These are phyloP conservation scores for Ips typographus DNA, from an alignment of 1,140 invertebrate genomes.

Conservation along the genomic window DNA sequence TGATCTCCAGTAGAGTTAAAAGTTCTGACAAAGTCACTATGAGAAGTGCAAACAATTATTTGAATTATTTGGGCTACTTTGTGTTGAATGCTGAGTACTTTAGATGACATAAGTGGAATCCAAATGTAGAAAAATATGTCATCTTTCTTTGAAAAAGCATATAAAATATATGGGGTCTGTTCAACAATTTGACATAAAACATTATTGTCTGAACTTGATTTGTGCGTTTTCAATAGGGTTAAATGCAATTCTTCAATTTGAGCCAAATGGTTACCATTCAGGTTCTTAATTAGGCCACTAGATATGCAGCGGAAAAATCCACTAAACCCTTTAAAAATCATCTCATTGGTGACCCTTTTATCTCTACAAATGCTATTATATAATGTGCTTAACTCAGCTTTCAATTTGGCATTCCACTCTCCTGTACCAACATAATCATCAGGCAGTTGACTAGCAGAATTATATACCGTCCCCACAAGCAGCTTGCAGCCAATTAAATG, in stretches of 20 bases:
- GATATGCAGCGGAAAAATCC: conserved; percentile 38
- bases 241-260: conserved; percentile 37
- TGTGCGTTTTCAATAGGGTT: conserved; percentile 29
- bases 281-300: conserved; percentile 35
- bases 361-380: conserved; percentile 31
- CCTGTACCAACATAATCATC: conserved; percentile 31
- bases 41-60: conserved; percentile 32
- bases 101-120: conserved; percentile 28
- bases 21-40: conserved; percentile 20
- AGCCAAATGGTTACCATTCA: conserved; percentile 30
- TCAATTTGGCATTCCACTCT: conserved; percentile 26
- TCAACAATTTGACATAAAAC: conserved; percentile 16
- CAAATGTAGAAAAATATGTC: conserved; percentile 33
- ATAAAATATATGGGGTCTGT: conserved; percentile 33
- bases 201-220: conserved; percentile 10
- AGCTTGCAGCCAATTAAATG: conserved; percentile 38
- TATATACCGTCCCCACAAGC: conserved; percentile 17
- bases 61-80: conserved; percentile 30
- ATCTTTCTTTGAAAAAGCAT: conserved; percentile 36
- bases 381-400: conserved; percentile 27
- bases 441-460: conserved; percentile 34
- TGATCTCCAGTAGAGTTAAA: neutral
- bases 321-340: conserved; percentile 30
- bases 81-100: conserved; percentile 11
- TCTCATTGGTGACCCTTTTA: conserved; percentile 24